phyloP scores from a whole-genome alignment of 2,888 invertebrate species.

The Hypena proboscidalis region DNA sequence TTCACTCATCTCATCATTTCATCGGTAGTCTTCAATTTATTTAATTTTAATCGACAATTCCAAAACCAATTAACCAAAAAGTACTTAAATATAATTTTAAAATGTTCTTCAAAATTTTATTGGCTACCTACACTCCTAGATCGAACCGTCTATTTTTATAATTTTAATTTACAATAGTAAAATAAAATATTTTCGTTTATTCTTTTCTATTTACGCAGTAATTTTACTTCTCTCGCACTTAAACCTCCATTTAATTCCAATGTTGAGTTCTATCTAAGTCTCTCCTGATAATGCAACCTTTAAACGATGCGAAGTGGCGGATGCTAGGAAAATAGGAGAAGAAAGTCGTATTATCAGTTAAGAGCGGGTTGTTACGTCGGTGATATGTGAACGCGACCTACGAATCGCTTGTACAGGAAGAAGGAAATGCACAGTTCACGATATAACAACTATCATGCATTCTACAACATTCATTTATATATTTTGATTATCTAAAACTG shows the following conservation, averaged over 20 bases:
- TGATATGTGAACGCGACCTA: constrained; percentile 38
- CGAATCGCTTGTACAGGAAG: constrained; percentile 23
- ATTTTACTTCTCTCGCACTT: constrained; percentile 40
- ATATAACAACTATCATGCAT: constrained; percentile 59
- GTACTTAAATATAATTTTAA: constrained; percentile 17
- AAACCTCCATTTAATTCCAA: constrained; percentile 44
- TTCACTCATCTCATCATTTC: constrained; percentile 27
- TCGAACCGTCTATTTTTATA: constrained; percentile 48
- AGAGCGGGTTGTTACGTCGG: constrained; percentile 22
- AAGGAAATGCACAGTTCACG: constrained; percentile 62
- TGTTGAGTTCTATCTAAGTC: constrained; percentile 44
- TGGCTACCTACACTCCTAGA: constrained; percentile 71
- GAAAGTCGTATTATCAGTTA: constrained; percentile 41
- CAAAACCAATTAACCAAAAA: constrained; percentile 15
- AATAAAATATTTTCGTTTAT: constrained; percentile 52
- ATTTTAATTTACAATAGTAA: constrained; percentile 65
- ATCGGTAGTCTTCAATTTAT: constrained; percentile 46
- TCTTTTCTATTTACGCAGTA: constrained; percentile 44
- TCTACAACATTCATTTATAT: constrained; percentile 74
- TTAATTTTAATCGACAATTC: constrained; percentile 21
- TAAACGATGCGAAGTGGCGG: constrained; percentile 15
- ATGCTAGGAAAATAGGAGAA: constrained; percentile 3
- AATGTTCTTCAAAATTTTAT: constrained; percentile 54
- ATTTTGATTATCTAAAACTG: constrained; percentile 50
- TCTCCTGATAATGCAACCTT: constrained; percentile 33